Conservation (phyloP, 2,113 vertebrate genomes). For the Cyprinodon variegatus region DNA sequence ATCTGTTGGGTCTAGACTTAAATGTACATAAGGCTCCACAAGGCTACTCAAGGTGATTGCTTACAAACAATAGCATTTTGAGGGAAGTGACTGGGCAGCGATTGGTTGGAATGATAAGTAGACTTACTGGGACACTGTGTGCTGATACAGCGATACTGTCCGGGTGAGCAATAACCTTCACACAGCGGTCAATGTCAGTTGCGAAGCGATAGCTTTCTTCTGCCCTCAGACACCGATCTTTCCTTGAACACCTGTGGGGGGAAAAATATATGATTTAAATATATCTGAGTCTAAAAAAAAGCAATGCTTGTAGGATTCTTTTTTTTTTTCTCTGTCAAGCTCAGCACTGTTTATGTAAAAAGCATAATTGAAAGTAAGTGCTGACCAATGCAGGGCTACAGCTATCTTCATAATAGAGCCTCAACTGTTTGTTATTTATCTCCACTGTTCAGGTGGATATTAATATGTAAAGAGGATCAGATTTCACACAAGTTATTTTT, state of each 20-base stretch:
- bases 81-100: constrained; percentile 36
- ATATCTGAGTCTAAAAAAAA: neutral
- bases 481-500: neutral
- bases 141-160: constrained; percentile 92
- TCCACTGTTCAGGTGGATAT: neutral
- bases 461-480: neutral
- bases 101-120: constrained; percentile 29
- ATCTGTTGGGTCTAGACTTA: constrained; percentile 2
- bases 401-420: neutral
- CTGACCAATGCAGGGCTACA: neutral
- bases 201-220: constrained; percentile 88
- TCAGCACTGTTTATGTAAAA: neutral
- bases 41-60: constrained; percentile 49
- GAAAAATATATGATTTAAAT: neutral
- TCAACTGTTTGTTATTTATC: neutral
- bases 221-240: constrained; percentile 86
- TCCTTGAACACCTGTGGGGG: constrained; percentile 86
- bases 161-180: constrained; percentile 86
- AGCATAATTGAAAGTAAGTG: neutral
- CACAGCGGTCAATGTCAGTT: constrained; percentile 83
- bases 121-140: constrained; percentile 85
- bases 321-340: neutral
- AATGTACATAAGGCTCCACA: constrained; percentile 29
- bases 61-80: constrained; percentile 37
- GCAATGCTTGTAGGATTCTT: neutral